phyloP scores from a whole-genome alignment of 1,140 invertebrate species.

The Monochamus saltuarius region DNA sequence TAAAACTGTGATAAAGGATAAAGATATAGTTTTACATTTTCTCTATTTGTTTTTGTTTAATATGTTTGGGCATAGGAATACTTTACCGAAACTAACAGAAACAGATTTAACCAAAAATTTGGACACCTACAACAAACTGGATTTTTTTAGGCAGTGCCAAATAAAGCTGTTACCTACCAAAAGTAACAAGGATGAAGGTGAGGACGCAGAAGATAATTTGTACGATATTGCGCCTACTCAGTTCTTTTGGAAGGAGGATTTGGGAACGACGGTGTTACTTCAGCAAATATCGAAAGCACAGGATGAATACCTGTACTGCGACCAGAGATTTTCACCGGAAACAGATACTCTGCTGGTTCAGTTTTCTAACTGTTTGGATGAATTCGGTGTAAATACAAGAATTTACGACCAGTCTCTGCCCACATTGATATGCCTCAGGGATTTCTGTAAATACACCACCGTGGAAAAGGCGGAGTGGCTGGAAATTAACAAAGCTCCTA shows the following conservation, averaged over 20 bases:
- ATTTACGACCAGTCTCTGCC: conserved; percentile 22
- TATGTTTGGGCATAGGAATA: neutral
- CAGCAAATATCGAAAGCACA: conserved; percentile 30
- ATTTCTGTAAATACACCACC: conserved; percentile 35
- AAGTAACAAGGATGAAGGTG: neutral
- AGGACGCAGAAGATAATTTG: conserved; percentile 11
- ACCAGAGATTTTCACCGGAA: conserved; percentile 29
- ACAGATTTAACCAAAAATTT: conserved; percentile 16
- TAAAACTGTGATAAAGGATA: neutral
- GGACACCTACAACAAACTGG: neutral
- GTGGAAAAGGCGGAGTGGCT: conserved; percentile 30
- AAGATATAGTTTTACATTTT: conserved; percentile 20
- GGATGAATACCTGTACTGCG: conserved; percentile 19
- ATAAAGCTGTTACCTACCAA: neutral
- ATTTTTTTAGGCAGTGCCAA: conserved; percentile 14
- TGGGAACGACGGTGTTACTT: conserved; percentile 22
- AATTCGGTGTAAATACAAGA: conserved; percentile 33
- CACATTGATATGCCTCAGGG: conserved; percentile 36
- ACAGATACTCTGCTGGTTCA: conserved; percentile 30
- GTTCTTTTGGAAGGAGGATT: conserved; percentile 33
- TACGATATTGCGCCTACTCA: conserved; percentile 25
- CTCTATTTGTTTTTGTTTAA: conserved; percentile 28
- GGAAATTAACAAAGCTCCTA: conserved; percentile 16
- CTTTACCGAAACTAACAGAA: neutral
- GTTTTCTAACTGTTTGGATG: conserved; percentile 32